Conservation (phyloP, 2,113 vertebrate species). For the Odocoileus hemionus region DNA sequence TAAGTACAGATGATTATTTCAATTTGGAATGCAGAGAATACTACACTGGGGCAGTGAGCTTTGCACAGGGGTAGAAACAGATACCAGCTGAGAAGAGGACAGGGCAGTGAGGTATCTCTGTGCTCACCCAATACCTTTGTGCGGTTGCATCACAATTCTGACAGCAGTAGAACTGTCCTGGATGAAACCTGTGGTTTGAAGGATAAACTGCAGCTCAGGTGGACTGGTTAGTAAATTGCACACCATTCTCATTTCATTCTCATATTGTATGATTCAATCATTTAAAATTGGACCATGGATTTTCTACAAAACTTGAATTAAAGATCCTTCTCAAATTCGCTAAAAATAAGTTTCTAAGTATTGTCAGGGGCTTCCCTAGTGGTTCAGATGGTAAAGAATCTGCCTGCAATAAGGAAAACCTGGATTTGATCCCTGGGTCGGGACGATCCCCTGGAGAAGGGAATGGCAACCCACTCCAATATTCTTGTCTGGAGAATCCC, state of each 20-base stretch:
- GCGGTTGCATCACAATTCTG: not conserved
- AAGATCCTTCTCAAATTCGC: not conserved
- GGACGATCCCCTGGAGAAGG: not conserved
- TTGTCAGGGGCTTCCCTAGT: not conserved
- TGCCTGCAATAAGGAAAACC: not conserved
- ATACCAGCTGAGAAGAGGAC: not conserved
- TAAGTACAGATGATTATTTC: not conserved
- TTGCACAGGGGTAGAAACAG: not conserved
- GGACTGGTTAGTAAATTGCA: not conserved
- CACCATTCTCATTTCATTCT: not conserved
- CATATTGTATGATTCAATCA: not conserved
- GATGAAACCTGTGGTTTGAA: not conserved
- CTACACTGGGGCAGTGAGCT: fast-evolving
- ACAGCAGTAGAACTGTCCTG: not conserved
- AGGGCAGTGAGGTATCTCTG: too few relatives aligned
- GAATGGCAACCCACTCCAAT: not conserved
- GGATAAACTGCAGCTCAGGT: not conserved
- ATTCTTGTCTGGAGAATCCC: not conserved
- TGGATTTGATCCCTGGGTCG: not conserved
- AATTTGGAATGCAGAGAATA: not conserved
- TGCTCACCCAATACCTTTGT: not conserved
- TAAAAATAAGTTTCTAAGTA: not conserved
- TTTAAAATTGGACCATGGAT: not conserved
- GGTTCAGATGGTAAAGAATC: not conserved
- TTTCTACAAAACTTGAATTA: not conserved